Evolutionary conservation across 2,797 vertebrate genomes (phyloP).

Genomic region (Xenops minutus): DNA sequence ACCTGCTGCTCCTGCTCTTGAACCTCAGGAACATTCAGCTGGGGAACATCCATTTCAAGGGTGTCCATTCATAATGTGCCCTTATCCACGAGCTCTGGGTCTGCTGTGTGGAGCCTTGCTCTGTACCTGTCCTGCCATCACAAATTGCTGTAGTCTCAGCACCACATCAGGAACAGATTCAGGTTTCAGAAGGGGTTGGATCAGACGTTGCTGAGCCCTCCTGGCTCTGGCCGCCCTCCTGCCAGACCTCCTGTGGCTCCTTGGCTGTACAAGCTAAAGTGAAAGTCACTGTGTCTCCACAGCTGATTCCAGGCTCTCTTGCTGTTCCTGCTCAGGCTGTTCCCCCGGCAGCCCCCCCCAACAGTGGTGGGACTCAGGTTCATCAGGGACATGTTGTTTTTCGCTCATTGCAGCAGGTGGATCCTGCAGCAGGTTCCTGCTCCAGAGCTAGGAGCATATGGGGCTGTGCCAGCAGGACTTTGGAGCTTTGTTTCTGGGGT

Average conservation of each 20-base stretch:
- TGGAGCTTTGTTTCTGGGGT: neutral
- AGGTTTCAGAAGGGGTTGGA: neutral
- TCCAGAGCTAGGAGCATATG: fast-evolving
- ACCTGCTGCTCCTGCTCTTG: neutral
- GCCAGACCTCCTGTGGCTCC: neutral
- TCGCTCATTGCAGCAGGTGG: neutral
- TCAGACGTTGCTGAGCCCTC: neutral
- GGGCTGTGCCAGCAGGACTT: neutral
- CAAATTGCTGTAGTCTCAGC: neutral
- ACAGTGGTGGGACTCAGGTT: neutral
- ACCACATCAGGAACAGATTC: neutral
- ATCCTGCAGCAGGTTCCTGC: neutral
- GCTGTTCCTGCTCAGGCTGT: neutral
- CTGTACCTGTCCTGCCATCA: neutral
- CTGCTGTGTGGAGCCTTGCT: neutral
- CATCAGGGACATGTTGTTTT: neutral
- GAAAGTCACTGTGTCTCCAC: fast-evolving
- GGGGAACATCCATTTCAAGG: constrained; percentile 2
- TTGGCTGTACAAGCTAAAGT: neutral
- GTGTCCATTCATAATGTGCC: neutral
- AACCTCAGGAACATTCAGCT: neutral
- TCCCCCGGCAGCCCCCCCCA: fast-evolving
- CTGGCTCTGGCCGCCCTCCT: neutral
- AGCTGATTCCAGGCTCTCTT: no score
- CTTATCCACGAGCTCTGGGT: neutral